These are phyloP conservation scores for Brachystomella parvula DNA, from an alignment of 1,140 invertebrate species.

Conservation along the genomic window DNA sequence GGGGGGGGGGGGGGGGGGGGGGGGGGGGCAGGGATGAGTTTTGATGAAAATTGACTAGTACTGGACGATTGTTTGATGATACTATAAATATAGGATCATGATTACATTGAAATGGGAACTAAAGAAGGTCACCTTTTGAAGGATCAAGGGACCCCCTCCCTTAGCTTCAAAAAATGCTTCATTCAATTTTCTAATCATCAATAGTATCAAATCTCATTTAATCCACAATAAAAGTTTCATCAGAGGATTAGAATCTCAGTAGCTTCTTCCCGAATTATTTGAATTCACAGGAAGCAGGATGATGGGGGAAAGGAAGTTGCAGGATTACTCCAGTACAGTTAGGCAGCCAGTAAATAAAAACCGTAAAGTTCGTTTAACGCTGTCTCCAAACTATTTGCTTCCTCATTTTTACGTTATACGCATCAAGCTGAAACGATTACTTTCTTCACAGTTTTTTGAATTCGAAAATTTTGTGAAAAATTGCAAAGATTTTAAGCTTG, in stretches of 20 bases:
- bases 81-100: not conserved
- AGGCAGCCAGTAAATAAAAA: too few relatives aligned
- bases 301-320: not conserved
- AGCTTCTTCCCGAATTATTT: not conserved
- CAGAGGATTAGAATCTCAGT: not conserved
- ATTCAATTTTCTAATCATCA: not conserved
- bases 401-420: too few relatives aligned
- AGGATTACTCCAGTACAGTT: too few relatives aligned
- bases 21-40: too few relatives aligned
- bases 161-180: not conserved
- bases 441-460: too few relatives aligned
- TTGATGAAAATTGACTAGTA: not conserved
- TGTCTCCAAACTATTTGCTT: too few relatives aligned
- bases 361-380: too few relatives aligned
- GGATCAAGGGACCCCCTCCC: not conserved
- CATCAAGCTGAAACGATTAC: too few relatives aligned
- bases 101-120: not conserved
- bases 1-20: too few relatives aligned
- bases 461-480: too few relatives aligned
- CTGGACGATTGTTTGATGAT: not conserved
- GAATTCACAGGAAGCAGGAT: not conserved
- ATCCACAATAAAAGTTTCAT: not conserved
- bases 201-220: slow-evolving; percentile 10
- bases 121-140: not conserved
- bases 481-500: too few relatives aligned